Evolutionary conservation across 2,888 invertebrate species (phyloP), one percentile per base, ranked within the genome.

Genomic region (Aethes cnicana): DNA sequence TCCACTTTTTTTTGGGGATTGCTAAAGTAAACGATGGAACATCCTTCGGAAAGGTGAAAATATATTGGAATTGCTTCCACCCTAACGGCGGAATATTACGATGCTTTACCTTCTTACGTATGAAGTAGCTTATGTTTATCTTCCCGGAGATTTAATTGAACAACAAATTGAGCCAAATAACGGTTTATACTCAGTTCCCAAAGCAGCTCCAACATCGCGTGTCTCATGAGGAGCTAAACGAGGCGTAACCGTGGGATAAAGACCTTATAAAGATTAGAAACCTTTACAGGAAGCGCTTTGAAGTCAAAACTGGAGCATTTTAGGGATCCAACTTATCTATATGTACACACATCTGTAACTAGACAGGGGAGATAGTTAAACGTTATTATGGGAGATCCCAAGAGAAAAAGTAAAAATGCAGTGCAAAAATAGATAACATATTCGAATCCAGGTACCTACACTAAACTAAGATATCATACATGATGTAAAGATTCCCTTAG

Each of bases 21-120:
- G 43, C 36, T 36, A 30, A 43, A 30, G 36, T 36, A 50, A 50
- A 44, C 50, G 43, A 28, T 25, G 41, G 43, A 43, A 36, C 35
- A 36, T 43, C 32, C 36, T 43, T 37, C 33, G 9, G 21, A 30
- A 30, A 9, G 20, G 20, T 26, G 33, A 30, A 28, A 49, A 35
- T 49, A 12, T 26, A 14, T 6, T 16, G 8, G 7, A 2, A n/a
- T 6, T 23, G n/a, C 25, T 25, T 35, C 18, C 18, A 35, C 6
- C 35, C 3, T 18, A 16, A 28, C 11, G 28, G 2, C 28, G 5
- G 12, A 28, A 28, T 9, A n/a, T n/a, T n/a, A n/a, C n/a, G n/a
- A n/a, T n/a, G n/a, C n/a, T n/a, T n/a, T n/a, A n/a, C n/a, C n/a
- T n/a, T n/a, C n/a, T n/a, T n/a, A n/a, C n/a, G n/a, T n/a, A n/a